Evolutionary conservation across 2,113 vertebrate genomes (phyloP), one percentile per base, ranked within the genome.

Genomic region (Austrofundulus limnaeus): DNA sequence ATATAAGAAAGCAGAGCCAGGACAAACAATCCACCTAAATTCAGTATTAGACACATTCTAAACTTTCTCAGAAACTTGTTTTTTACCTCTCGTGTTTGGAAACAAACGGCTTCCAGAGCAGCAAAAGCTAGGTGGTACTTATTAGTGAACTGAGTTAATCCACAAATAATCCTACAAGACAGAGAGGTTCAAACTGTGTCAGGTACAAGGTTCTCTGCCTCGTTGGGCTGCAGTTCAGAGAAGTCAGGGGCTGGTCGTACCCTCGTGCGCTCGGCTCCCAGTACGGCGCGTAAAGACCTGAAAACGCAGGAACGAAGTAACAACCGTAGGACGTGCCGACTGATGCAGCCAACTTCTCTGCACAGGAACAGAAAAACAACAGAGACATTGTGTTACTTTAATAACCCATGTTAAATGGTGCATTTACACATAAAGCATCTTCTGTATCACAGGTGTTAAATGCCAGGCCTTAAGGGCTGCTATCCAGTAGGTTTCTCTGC

Each of bases 241-340:
- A 0, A 1, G 19, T 20, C 2, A 20, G 13, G 0, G 43, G n/a
- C 87, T 83, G 25, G 23, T 24, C 65, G 89, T 87, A 98, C 96
- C 96, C 96, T 90, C 96, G 92, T 19, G 96, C 96, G 67, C 94
- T 98, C 54, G 96, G 94, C 62, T 98, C 96, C 96, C 96, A 98
- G 70, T 98, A 97, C 5, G 96, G 96, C 24, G 96, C 96, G 15
- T 98, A 98, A 34, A 98, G 91, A 55, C 96, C 96, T 17, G 96
- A 98, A 88, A 98, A 98, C 0, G 96, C 96, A 45, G 96, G 96
- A 70, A 98, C 96, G 31, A 98, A 98, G 67, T 98, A 98, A 89
- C 96, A 98, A 78, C 96, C 96, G 6, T 97, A 95, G 48, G 96
- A 98, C 38, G 94, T 95, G 10, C 95, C 95, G 1, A 83, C 96